Evolutionary conservation across 2,113 vertebrate genomes (phyloP), one percentile per base, ranked within the genome.

Genomic region (Psilopogon haemacephalus): DNA sequence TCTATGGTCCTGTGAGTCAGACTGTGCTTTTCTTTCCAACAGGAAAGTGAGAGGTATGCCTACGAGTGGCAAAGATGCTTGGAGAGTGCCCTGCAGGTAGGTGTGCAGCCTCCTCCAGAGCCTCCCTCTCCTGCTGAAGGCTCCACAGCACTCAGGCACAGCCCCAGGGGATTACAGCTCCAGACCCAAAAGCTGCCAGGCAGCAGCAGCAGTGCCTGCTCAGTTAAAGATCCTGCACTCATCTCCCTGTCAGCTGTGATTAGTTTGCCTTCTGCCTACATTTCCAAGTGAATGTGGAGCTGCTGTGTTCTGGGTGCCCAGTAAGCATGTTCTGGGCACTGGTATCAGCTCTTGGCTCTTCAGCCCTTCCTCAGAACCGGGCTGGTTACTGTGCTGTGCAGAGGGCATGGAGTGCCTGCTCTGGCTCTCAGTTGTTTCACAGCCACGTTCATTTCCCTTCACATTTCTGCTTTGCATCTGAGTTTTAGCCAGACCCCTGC

Each of bases 11-110:
- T 54, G 54, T 14, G 54, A 30, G 67, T 81, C 38, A 46, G 37
- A 75, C 86, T 82, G 77, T 90, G 71, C 79, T 94, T 37, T 87
- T 52, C 93, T 93, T 96, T 82, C 65, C 78, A 64, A 52, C 26
- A 99, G 99, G 99, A 99, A 96, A 99, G 98, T 4, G 99, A 99
- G 96, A 98, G 99, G 44, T 99, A 99, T 1, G 99, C 99, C 0
- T 99, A 99, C 10, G 99, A 99, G 94, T 99, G 99, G 99, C 99
- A 99, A 82, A 97, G 99, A 44, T 99, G 99, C 96, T 97, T 99
- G 97, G 98, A 99, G 96, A 99, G 98, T 32, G 99, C 99, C 62
- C 97, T 99, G 52, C 98, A 99, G 96, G 99, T 99, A 96, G 97
- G 97, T 96, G 84, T 75, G 15, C 50, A 37, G 23, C 32, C 30